Percentiles rank a stretch among this genome's conserved stretches.
These are phyloP conservation scores for Muscicapa comitata DNA, from an alignment of 2,797 vertebrate genomes.

Conservation along the genomic window DNA sequence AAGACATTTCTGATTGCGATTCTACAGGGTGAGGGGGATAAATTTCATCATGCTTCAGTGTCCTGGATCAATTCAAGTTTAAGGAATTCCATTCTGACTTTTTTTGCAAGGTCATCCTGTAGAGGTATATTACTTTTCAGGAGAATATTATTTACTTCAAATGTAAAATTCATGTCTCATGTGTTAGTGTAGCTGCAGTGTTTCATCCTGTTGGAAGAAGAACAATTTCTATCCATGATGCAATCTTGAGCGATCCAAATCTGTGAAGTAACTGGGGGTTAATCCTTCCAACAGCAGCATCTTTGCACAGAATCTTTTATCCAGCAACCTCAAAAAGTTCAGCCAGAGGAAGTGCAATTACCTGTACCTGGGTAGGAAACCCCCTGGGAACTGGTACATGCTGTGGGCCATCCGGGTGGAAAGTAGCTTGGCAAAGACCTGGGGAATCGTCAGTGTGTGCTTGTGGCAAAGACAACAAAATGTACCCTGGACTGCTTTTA, in stretches of 20 bases:
- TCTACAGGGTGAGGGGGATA: not conserved
- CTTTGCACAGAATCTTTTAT: not conserved
- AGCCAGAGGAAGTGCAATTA: not conserved
- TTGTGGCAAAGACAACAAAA: not conserved
- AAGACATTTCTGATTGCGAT: not conserved
- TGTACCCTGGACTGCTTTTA: not conserved
- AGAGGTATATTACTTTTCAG: not conserved
- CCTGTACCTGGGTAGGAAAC: not conserved
- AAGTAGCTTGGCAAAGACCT: not conserved
- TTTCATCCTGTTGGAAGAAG: not conserved
- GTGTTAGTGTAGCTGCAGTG: not conserved
- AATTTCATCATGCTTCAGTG: not conserved
- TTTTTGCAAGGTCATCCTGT: not conserved
- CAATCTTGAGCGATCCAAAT: not conserved
- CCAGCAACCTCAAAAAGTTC: not conserved
- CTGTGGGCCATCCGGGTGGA: not conserved
- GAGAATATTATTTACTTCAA: not conserved
- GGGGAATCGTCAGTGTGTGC: not conserved
- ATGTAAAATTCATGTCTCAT: not conserved
- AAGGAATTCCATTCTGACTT: not conserved
- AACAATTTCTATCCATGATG: not conserved
- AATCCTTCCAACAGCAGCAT: not conserved
- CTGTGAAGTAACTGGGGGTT: not conserved
- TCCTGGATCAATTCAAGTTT: not conserved
- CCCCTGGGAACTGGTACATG: rapidly evolving